A percentile compares a stretch with the other conserved stretches of the same genome.
Evolutionary conservation across 2,888 invertebrate species (phyloP).

Genomic region (Drosophila rellima): DNA sequence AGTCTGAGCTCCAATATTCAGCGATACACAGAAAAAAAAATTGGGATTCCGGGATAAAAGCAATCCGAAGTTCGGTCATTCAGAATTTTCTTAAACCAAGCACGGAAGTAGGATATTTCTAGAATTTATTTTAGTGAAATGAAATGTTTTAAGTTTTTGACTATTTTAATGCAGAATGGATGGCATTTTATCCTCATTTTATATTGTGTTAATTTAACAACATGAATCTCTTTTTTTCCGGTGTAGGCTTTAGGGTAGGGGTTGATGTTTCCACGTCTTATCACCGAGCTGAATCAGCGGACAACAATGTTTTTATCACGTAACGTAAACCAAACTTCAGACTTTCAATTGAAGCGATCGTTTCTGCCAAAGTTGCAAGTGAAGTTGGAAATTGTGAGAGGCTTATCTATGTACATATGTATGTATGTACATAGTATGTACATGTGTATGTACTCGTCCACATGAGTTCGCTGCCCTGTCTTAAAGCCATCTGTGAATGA

Average conservation of each 20-base stretch:
- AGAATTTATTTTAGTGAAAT: too few species aligned
- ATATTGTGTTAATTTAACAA: too few species aligned
- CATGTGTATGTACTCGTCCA: constrained; percentile 36
- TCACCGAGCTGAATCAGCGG: constrained; percentile 61
- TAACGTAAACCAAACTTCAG: constrained; percentile 52
- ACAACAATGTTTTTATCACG: constrained; percentile 67
- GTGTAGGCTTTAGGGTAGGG: not conserved
- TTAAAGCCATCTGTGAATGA: not conserved
- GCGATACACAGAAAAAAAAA: not conserved
- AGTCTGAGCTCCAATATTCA: constrained; percentile 15
- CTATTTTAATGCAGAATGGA: too few species aligned
- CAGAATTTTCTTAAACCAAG: too few species aligned
- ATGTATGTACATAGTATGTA: too few species aligned
- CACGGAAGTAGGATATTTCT: too few species aligned
- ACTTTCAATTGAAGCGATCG: constrained; percentile 17
- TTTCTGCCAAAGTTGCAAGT: constrained; percentile 6
- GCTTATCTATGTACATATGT: not conserved
- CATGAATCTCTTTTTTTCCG: too few species aligned
- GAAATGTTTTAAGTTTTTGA: too few species aligned
- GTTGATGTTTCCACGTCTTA: constrained; percentile 46
- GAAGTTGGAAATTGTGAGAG: not conserved
- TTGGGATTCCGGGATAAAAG: too few species aligned
- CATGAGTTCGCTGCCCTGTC: constrained; percentile 36
- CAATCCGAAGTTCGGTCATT: too few species aligned
- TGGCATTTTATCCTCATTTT: too few species aligned